Base-by-base conservation (phyloP, 1,140 invertebrate genomes). In the Lepidurus apus region DNA sequence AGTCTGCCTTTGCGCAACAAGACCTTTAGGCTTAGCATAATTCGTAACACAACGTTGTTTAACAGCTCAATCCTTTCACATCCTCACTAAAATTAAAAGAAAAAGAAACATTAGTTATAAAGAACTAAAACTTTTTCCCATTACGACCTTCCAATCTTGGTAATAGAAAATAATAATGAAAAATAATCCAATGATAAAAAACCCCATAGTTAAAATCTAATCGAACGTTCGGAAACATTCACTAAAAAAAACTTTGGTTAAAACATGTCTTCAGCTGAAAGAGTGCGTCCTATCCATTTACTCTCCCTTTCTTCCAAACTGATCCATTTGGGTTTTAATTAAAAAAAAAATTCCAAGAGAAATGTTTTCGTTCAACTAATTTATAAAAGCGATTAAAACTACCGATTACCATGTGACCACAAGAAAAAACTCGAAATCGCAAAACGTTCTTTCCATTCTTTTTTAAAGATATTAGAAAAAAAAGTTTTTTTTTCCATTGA, bases 151-250 rank as follows among this genome's bases (percentile, higher is more conserved):
- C 34, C 34, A 34, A 34, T 34, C 34, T 4, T 4, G 34, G 34
- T 34, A 34, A 34, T 65, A 65, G 17, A 65, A 65, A 7, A 7
- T 8, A n/a, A 65, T 7, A 65, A 13, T 65, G 13, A 13, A n/a
- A 65, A 21, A 65, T n/a, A 13, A n/a, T 21, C 53, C 53, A 21
- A 47, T 4, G 34, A 65, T 65, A 65, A 65, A 65, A 65, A 13
- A 65, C 1, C 21, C 21, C 9, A n/a, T 5, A 65, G 17, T 21
- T 65, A 1, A 21, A 47, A 65, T 34, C 34, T 34, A 34, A 65
- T 7, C 53, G 53, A 65, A 65, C 53, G 53, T 65, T 65, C 53
- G 53, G 21, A 65, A 65, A 65, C 53, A 21, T 65, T 65, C 53
- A n/a, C 53, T 65, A 11, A 65, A n/a, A 13, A 13, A 65, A 65